A percentile compares a stretch with the other conserved stretches of the same genome.
phyloP scores from a whole-genome alignment of 2,888 invertebrate genomes.

The Ectemnius cavifrons region DNA sequence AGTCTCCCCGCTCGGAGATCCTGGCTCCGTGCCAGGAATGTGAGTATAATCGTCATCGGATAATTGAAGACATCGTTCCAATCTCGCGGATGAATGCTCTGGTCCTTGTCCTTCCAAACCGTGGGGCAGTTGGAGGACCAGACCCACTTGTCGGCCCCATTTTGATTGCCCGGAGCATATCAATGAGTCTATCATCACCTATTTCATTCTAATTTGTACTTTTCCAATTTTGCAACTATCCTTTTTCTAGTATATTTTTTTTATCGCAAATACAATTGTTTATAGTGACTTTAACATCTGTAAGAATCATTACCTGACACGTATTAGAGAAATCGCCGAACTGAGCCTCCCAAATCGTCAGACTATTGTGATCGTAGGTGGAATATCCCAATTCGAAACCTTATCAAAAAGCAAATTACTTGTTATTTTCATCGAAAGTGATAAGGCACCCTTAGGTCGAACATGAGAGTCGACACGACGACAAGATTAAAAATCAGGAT shows the following conservation, averaged over 20 bases:
- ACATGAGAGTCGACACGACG: too few species aligned
- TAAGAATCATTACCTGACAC: slow-evolving; percentile 78
- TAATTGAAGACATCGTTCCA: slow-evolving; percentile 85
- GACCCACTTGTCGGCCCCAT: slow-evolving; percentile 89
- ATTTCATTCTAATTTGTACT: background rate
- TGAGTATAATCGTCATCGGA: slow-evolving; percentile 84
- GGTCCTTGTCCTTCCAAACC: slow-evolving; percentile 90
- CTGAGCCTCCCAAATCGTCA: slow-evolving; percentile 91
- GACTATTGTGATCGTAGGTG: slow-evolving; percentile 85
- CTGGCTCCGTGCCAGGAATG: slow-evolving; percentile 81
- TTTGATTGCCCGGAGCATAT: slow-evolving; percentile 87
- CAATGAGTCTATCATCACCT: slow-evolving; percentile 84
- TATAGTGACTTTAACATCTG: background rate
- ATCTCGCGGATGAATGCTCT: slow-evolving; percentile 83
- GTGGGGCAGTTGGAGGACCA: slow-evolving; percentile 90
- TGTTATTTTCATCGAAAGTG: too few species aligned
- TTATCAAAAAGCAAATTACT: slow-evolving; percentile 23
- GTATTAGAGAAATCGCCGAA: slow-evolving; percentile 92
- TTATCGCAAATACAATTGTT: too few species aligned
- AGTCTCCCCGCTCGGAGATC: slow-evolving; percentile 77
- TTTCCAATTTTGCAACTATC: too few species aligned
- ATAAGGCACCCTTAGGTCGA: too few species aligned
- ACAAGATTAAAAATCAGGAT: too few species aligned
- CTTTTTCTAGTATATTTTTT: too few species aligned
- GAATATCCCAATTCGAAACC: slow-evolving; percentile 92